These are phyloP conservation scores for Torymus auratus DNA, from an alignment of 2,888 invertebrate species.

Conservation along the genomic window DNA sequence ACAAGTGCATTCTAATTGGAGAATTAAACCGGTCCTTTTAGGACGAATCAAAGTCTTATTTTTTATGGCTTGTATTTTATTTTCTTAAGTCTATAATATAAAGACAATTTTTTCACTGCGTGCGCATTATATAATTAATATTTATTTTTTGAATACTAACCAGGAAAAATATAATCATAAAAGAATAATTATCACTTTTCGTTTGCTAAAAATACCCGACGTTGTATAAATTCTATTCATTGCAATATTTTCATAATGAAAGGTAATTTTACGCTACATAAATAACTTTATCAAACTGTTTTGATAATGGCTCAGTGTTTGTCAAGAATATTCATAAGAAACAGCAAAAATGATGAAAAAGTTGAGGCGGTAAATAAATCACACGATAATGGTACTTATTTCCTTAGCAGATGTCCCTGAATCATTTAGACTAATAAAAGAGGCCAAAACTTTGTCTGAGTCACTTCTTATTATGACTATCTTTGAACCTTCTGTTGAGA, in stretches of 20 bases:
- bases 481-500: conserved; percentile 1
- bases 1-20: conserved; percentile 36
- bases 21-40: conserved; percentile 39
- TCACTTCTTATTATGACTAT: conserved; percentile 9
- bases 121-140: background rate
- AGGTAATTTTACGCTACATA: too few species aligned
- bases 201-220: too few species aligned
- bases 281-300: too few species aligned
- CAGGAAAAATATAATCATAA: too few species aligned
- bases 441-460: conserved; percentile 5
- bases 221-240: too few species aligned
- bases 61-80: background rate
- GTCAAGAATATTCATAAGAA: too few species aligned
- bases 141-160: too few species aligned
- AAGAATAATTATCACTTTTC: too few species aligned
- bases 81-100: background rate
- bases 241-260: too few species aligned
- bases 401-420: conserved; percentile 24
- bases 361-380: too few species aligned
- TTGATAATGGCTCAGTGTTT: too few species aligned
- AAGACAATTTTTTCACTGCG: background rate
- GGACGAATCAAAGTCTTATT: background rate
- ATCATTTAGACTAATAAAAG: conserved; percentile 26
- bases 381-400: background rate
- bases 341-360: too few species aligned